Evolutionary conservation across 2,888 invertebrate genomes (phyloP).

Genomic region (Drosophila colorata): DNA sequence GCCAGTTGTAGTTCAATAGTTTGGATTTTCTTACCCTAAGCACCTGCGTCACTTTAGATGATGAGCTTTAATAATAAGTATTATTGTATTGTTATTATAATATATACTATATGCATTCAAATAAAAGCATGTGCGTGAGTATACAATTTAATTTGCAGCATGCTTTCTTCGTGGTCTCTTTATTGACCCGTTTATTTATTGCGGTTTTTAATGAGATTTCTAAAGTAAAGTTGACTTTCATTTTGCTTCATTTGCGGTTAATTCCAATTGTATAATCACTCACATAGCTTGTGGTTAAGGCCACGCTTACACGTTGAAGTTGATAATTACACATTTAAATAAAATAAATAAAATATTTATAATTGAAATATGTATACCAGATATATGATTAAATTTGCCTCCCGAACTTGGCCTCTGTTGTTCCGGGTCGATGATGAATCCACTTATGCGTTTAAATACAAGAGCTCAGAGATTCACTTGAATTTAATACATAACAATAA

Average conservation of each 20-base stretch:
- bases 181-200: background rate
- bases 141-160: background rate
- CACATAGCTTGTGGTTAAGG: background rate
- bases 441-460: too few relatives aligned
- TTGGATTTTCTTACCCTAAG: background rate
- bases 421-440: too few relatives aligned
- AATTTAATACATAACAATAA: too few relatives aligned
- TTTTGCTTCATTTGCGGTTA: conserved; percentile 8
- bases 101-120: background rate
- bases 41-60: conserved; percentile 27
- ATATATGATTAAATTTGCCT: background rate
- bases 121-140: background rate
- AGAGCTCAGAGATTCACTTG: too few relatives aligned
- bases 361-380: background rate
- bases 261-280: background rate
- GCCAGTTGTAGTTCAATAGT: conserved; percentile 14
- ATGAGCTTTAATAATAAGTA: background rate
- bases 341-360: background rate
- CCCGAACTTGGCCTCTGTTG: too few relatives aligned
- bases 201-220: conserved; percentile 1
- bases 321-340: background rate
- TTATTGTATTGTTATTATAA: background rate
- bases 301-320: background rate
- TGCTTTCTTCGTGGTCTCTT: background rate
- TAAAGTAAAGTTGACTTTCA: conserved; percentile 6